Conservation (phyloP, 1,140 invertebrate species). For the Caenorhabditis elegans region WBcel235 BX284603.4:11830501-11831000, state of each 20-base stretch:
- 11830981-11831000: background rate
- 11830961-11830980: too few species aligned
- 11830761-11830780: background rate
- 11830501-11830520: background rate
- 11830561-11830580: background rate
- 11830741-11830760: background rate
- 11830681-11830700: background rate
- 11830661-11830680: conserved; percentile 10
- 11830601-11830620: background rate
- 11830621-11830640: background rate
- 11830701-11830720: background rate
- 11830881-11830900: background rate
- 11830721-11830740: background rate
- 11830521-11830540: conserved; percentile 2
- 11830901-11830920: background rate
- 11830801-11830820: background rate
- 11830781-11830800: too few species aligned
- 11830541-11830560: background rate
- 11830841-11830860: too few species aligned
- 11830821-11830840: too few species aligned
- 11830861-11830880: too few species aligned
- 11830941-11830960: too few species aligned
- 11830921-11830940: background rate
- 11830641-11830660: conserved; percentile 11
- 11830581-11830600: background rate